A percentile compares a stretch with the other conserved stretches of the same genome.
Evolutionary conservation across 2,113 vertebrate species (phyloP).

Genomic region (Paradisaea rubra): DNA sequence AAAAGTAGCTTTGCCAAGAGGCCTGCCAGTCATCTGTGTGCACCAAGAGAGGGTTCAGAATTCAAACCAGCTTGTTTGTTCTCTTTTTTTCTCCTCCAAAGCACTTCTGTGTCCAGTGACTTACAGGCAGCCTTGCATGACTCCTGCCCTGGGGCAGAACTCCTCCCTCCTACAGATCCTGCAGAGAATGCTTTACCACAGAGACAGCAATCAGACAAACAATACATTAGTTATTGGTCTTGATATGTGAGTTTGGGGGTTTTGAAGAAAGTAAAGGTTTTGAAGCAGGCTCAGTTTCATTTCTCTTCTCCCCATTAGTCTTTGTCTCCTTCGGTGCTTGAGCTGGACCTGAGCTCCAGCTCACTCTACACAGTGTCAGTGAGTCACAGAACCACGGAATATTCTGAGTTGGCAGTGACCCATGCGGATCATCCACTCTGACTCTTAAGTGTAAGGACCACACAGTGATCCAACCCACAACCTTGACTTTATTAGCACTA

Average conservation of each 20-base stretch:
- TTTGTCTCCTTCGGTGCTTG: background rate
- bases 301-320: background rate
- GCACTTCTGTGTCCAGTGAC: background rate
- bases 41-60: background rate
- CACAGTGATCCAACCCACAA: background rate
- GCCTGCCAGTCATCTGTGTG: background rate
- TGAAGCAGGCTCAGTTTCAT: background rate
- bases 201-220: background rate
- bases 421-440: background rate
- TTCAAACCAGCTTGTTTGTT: background rate
- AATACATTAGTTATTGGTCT: background rate
- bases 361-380: rapidly evolving
- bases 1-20: background rate
- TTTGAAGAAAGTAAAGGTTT: background rate
- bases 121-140: background rate
- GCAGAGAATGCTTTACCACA: background rate
- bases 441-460: background rate
- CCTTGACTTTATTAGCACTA: background rate
- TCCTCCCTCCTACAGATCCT: background rate
- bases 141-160: background rate
- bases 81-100: background rate
- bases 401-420: background rate
- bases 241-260: background rate
- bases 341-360: rapidly evolving
- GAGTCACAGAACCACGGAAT: background rate